Evolutionary conservation across 2,797 vertebrate species (phyloP), one percentile per base, ranked within the genome.

Genomic region (Rhadinocentrus ornatus): DNA sequence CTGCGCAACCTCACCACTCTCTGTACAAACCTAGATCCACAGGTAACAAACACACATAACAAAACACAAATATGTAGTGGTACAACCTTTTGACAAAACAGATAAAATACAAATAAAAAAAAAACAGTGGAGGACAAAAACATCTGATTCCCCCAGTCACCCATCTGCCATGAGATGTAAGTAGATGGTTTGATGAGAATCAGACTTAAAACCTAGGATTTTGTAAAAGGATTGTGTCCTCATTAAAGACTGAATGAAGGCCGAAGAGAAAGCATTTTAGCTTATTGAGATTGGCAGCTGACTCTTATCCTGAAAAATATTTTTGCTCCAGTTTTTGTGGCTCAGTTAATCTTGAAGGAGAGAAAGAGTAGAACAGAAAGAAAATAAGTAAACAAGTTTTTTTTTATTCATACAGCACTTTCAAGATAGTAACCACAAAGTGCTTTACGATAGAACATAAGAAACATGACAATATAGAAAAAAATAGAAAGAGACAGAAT

Each of bases 21-120:
- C 60, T 95, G 93, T 22, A 35, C 29, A 6, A 0, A 84, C 22
- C 27, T 88, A 35, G 80, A 92, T 72, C 78, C 89, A 24, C 81
- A 91, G 89, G 93, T 93, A 68, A 71, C 1, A 41, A 20, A 69
- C 29, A 29, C 20, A 35, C n/a, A 62, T 48, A 20, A 8, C 20
- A 22, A 62, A 26, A 27, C 15, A 24, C 13, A 32, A 24, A 37
- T 1, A 12, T 26, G 37, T 46, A 9, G 22, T 13, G 1, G 58
- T 18, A 18, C 27, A 53, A n/a, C 20, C 34, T 35, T 52, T 24
- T 53, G 1, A 22, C 3, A 26, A 27, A 5, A n/a, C 20, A 27
- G 26, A 16, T 15, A 29, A 24, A 13, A 6, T 4, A 54, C 24
- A 53, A 53, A 12, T 26, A 12, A 1, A 53, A 53, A 26, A 20